phyloP scores from a whole-genome alignment of 2,888 invertebrate species.

The Papilio gigon region DNA sequence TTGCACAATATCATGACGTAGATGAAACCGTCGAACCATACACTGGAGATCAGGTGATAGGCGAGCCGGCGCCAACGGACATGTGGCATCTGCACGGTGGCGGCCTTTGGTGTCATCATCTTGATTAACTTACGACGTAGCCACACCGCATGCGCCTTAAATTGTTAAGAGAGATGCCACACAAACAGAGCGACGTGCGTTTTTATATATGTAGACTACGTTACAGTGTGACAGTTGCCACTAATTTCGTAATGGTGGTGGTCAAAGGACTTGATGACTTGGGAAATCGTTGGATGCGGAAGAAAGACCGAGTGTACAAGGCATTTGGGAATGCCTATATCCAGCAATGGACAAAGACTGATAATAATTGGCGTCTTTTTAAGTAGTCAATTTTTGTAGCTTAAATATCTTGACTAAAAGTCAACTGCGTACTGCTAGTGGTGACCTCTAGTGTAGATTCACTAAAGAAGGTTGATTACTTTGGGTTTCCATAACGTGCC shows the following conservation, averaged over 20 bases:
- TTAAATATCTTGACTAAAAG: too few relatives aligned
- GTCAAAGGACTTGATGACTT: too few relatives aligned
- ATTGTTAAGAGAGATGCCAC: background rate
- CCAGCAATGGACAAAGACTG: too few relatives aligned
- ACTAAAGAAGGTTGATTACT: slow-evolving; percentile 50
- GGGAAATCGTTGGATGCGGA: too few relatives aligned
- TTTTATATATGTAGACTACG: background rate
- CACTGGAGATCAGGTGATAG: slow-evolving; percentile 62
- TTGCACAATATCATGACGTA: slow-evolving; percentile 72
- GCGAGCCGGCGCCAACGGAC: slow-evolving; percentile 64
- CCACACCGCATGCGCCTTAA: slow-evolving; percentile 70
- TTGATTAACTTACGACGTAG: slow-evolving; percentile 69
- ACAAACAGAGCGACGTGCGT: background rate
- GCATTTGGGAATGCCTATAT: too few relatives aligned
- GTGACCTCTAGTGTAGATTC: too few relatives aligned
- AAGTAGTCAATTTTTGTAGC: too few relatives aligned
- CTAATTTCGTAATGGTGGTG: too few relatives aligned
- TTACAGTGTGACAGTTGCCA: too few relatives aligned
- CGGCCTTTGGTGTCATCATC: slow-evolving; percentile 64
- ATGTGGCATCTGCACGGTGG: slow-evolving; percentile 64
- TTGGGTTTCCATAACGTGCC: slow-evolving; percentile 75
- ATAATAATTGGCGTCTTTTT: too few relatives aligned
- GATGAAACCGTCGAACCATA: slow-evolving; percentile 76
- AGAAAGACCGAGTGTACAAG: too few relatives aligned
- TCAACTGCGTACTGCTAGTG: too few relatives aligned